A percentile compares a stretch with the other conserved stretches of the same genome.
phyloP scores from a whole-genome alignment of 2,888 invertebrate genomes.

The Loripinus fragilis region DNA sequence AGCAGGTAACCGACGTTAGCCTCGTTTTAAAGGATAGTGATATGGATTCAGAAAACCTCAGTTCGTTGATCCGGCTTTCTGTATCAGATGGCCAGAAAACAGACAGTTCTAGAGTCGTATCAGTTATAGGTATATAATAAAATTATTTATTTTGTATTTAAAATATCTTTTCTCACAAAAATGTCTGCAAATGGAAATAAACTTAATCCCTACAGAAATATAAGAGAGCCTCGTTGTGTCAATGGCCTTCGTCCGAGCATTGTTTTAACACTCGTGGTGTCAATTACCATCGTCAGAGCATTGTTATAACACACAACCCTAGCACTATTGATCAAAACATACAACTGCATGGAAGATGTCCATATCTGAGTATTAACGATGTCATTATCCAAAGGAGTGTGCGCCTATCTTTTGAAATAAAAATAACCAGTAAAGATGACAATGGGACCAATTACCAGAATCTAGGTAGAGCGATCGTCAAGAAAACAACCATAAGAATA shows the following conservation, averaged over 20 bases:
- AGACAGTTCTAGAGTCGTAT: too few relatives aligned
- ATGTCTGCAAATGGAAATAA: constrained; percentile 39
- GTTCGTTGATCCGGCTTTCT: too few relatives aligned
- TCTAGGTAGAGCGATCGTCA: too few relatives aligned
- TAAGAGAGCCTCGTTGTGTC: constrained; percentile 40
- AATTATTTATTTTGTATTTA: not conserved
- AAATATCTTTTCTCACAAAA: not conserved
- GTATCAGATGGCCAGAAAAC: too few relatives aligned
- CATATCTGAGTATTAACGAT: constrained; percentile 30
- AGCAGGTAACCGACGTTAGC: too few relatives aligned
- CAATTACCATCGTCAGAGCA: constrained; percentile 48
- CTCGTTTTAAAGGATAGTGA: too few relatives aligned
- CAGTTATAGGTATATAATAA: too few relatives aligned
- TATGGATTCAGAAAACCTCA: too few relatives aligned
- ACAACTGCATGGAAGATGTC: constrained; percentile 51
- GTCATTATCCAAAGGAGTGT: constrained; percentile 50
- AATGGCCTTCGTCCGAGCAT: constrained; percentile 52
- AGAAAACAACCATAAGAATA: too few relatives aligned
- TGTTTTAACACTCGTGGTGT: constrained; percentile 29
- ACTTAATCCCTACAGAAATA: constrained; percentile 6
- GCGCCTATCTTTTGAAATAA: constrained; percentile 54
- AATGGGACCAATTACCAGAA: constrained; percentile 51
- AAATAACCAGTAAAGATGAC: constrained; percentile 32
- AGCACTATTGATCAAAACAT: constrained; percentile 55
- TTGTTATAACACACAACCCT: constrained; percentile 22